phyloP scores from a whole-genome alignment of 2,797 vertebrate species.

The Ptychobarbus kaznakovi region DNA sequence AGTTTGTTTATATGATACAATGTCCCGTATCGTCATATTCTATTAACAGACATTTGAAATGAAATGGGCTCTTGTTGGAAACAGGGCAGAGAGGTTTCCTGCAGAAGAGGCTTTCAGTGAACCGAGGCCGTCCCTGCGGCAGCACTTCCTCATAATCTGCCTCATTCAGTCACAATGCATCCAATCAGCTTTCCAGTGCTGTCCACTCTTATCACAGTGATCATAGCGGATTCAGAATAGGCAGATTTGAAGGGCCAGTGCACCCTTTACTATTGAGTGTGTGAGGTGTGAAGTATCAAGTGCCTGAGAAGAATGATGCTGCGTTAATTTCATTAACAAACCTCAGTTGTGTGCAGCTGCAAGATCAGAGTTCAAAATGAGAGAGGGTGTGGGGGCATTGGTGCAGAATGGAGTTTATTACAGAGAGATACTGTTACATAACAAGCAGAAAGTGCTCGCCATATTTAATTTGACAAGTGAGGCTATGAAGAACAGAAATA shows the following conservation, averaged over 20 bases:
- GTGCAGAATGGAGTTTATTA: conserved; percentile 18
- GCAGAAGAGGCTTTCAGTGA: conserved; percentile 35
- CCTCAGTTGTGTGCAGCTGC: background rate
- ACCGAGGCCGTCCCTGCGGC: conserved; percentile 26
- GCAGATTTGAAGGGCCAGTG: conserved; percentile 49
- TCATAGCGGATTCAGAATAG: conserved; percentile 50
- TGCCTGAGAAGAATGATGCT: conserved; percentile 11
- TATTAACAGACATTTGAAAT: conserved; percentile 18
- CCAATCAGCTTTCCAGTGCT: conserved; percentile 52
- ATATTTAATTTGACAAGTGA: background rate
- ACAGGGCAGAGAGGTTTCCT: conserved; percentile 6
- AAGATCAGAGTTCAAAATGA: background rate
- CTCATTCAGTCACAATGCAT: conserved; percentile 66
- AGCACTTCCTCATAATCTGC: conserved; percentile 57
- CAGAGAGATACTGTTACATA: conserved; percentile 15
- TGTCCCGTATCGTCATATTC: background rate
- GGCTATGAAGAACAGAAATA: background rate
- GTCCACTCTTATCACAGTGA: conserved; percentile 50
- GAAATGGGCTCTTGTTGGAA: conserved; percentile 36
- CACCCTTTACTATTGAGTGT: conserved; percentile 48
- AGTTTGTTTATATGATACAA: conserved; percentile 16
- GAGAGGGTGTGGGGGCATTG: background rate
- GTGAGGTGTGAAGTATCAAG: conserved; percentile 15
- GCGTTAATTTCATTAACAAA: conserved; percentile 31
- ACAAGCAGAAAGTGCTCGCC: background rate